phyloP scores from a whole-genome alignment of 2,113 vertebrate species.

The Atractosteus spatula region DNA sequence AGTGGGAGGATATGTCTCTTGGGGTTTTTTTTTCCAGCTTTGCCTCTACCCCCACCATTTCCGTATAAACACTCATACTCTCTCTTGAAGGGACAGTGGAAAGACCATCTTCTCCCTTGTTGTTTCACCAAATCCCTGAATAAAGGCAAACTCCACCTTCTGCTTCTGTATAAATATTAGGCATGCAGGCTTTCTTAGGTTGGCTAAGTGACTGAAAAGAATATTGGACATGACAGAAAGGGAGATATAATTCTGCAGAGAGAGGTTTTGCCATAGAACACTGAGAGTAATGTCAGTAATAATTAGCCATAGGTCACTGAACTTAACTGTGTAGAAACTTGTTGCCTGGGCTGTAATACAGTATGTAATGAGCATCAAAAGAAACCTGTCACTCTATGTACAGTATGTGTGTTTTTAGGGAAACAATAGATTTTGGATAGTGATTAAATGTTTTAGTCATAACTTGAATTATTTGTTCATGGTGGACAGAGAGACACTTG shows the following conservation, averaged over 20 bases:
- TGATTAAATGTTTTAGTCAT: too few relatives aligned
- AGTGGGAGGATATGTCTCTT: too few relatives aligned
- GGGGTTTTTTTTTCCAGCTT: too few relatives aligned
- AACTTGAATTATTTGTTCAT: too few relatives aligned
- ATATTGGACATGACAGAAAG: slow-evolving; percentile 24
- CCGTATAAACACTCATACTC: background rate
- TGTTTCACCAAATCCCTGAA: background rate
- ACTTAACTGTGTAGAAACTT: slow-evolving; percentile 7
- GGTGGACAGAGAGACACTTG: too few relatives aligned
- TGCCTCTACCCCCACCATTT: background rate
- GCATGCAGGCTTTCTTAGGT: background rate
- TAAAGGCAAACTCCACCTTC: background rate
- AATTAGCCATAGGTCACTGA: slow-evolving; percentile 17
- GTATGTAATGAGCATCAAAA: too few relatives aligned
- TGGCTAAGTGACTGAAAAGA: slow-evolving; percentile 13
- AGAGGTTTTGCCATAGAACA: slow-evolving; percentile 20
- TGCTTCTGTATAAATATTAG: background rate
- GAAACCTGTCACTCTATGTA: too few relatives aligned
- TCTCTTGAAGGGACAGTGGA: background rate
- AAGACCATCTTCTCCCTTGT: background rate
- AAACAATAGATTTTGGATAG: too few relatives aligned
- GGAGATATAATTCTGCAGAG: slow-evolving; percentile 12
- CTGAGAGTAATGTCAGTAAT: slow-evolving; percentile 15
- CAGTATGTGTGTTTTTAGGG: too few relatives aligned
- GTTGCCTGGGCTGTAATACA: too few relatives aligned